A percentile compares a stretch with the other conserved stretches of the same genome.
Evolutionary conservation across 2,113 vertebrate genomes (phyloP).

Genomic region (Podarcis raffonei): DNA sequence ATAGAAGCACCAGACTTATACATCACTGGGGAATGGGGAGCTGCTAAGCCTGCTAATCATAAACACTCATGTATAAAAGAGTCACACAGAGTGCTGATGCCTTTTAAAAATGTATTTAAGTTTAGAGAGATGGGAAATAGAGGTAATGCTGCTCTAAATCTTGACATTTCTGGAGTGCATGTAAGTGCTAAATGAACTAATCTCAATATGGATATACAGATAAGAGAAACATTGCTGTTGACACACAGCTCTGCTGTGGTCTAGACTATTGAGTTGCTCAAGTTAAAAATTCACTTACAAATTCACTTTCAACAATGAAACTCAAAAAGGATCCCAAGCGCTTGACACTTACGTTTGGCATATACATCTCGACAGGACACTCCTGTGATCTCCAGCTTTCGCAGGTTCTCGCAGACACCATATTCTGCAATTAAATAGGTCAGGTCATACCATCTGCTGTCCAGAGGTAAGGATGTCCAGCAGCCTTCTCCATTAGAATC

Average conservation of each 20-base stretch:
- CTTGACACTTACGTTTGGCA: conserved; percentile 87
- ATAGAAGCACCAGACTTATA: background rate
- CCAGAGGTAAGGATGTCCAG: background rate
- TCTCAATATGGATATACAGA: background rate
- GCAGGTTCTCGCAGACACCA: conserved; percentile 88
- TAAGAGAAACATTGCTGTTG: background rate
- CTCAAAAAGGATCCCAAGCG: background rate
- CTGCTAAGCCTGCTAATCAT: background rate
- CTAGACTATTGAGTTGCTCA: rapidly evolving
- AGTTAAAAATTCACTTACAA: background rate
- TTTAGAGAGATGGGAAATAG: background rate
- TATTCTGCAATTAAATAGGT: conserved; percentile 84
- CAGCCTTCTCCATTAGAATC: background rate
- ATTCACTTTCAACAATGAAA: rapidly evolving
- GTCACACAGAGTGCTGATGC: too few species aligned
- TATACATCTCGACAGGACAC: conserved; percentile 92
- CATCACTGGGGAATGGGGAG: background rate
- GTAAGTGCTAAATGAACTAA: conserved; percentile 9
- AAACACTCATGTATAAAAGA: background rate
- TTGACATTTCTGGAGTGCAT: background rate
- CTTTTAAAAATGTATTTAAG: background rate
- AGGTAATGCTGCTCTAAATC: background rate
- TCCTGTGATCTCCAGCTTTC: conserved; percentile 89
- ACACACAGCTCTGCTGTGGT: background rate
- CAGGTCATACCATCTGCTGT: background rate